Percentiles rank a stretch among this genome's conserved stretches.
Conservation (phyloP, 2,797 vertebrate genomes). For the Microchirus variegatus region DNA sequence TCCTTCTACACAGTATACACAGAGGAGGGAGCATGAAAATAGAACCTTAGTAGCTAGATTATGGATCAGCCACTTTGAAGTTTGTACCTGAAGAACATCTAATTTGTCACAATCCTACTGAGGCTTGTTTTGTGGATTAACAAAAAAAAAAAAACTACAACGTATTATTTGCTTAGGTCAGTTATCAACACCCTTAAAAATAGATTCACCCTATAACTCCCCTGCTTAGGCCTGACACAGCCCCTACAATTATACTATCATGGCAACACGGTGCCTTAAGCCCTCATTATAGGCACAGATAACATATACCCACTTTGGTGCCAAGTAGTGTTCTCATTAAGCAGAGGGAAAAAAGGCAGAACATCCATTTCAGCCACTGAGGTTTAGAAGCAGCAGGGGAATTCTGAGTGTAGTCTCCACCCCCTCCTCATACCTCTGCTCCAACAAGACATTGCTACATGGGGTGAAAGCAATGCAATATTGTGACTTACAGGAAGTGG, state of each 20-base stretch:
- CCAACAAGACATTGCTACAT: conserved; percentile 39
- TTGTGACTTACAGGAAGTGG: conserved; percentile 40
- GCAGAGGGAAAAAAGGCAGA: conserved; percentile 56
- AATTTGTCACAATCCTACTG: conserved; percentile 30
- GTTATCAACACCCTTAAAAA: conserved; percentile 38
- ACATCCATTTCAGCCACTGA: conserved; percentile 60
- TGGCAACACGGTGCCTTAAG: conserved; percentile 44
- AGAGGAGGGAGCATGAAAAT: background rate
- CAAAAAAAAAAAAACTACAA: background rate
- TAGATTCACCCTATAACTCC: conserved; percentile 23
- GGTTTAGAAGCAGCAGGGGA: conserved; percentile 62
- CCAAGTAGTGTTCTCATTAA: conserved; percentile 59
- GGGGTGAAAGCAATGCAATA: conserved; percentile 31
- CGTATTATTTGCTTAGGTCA: conserved; percentile 24
- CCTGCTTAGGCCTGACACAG: conserved; percentile 36
- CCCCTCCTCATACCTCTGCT: conserved; percentile 32
- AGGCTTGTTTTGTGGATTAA: conserved; percentile 36
- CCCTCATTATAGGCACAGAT: conserved; percentile 64
- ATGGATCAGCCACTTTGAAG: conserved; percentile 2
- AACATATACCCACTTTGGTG: conserved; percentile 59
- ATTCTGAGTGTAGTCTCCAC: conserved; percentile 43
- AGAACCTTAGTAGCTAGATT: conserved; percentile 1
- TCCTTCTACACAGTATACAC: background rate
- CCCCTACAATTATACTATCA: conserved; percentile 54
- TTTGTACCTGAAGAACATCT: conserved; percentile 23